Conservation (phyloP, 2,797 vertebrate species). For the Steatocranus sp. region DNA sequence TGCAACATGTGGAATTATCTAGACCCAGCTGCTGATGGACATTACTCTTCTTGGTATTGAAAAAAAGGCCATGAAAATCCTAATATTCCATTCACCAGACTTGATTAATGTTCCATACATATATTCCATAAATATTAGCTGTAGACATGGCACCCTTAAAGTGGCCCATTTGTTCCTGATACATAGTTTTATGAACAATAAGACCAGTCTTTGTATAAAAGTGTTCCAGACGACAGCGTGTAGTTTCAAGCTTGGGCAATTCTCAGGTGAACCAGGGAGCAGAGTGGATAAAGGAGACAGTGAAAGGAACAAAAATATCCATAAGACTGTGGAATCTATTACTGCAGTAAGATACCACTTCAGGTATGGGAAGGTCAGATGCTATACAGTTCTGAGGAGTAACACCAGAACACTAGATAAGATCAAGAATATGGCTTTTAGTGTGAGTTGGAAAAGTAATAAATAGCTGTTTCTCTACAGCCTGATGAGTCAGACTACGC, state of each 20-base stretch:
- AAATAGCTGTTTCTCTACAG: not conserved
- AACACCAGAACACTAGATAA: not conserved
- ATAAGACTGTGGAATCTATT: not conserved
- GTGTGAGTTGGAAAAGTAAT: not conserved
- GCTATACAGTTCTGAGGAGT: not conserved
- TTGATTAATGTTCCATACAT: not conserved
- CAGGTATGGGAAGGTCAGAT: not conserved
- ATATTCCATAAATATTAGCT: not conserved
- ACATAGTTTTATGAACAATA: not conserved
- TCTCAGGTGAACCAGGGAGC: not conserved
- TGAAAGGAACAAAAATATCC: not conserved
- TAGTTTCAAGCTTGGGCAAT: not conserved
- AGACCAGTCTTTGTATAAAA: not conserved
- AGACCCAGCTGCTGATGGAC: not conserved
- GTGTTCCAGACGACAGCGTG: accelerated
- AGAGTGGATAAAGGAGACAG: not conserved
- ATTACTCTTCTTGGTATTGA: not conserved
- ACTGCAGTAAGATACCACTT: not conserved
- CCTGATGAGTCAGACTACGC: not conserved
- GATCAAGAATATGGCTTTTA: not conserved
- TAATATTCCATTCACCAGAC: not conserved
- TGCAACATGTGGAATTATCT: not conserved
- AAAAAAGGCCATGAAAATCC: not conserved
- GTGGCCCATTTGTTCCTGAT: not conserved
- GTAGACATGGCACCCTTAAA: not conserved